Percentiles rank a stretch among this genome's conserved stretches.
Evolutionary conservation across 2,113 vertebrate species (phyloP).

Genomic region (Peromyscus polionotus): DNA sequence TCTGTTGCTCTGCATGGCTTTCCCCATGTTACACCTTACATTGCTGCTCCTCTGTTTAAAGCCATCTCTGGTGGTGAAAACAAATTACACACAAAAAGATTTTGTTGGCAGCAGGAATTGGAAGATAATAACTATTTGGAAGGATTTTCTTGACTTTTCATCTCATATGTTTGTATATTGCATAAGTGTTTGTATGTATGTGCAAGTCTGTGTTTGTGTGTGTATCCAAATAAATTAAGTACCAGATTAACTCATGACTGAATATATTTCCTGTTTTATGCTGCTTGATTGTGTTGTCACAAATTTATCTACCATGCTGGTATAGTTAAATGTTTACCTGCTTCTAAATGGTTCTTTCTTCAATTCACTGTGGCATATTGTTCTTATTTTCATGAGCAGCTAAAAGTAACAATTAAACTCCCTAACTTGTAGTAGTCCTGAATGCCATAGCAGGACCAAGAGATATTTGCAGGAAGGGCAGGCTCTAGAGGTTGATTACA

Average conservation of each 20-base stretch:
- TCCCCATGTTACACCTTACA: not conserved
- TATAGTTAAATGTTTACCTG: not conserved
- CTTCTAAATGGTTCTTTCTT: not conserved
- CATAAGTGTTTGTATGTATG: not conserved
- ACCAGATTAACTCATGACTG: not conserved
- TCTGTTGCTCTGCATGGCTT: not conserved
- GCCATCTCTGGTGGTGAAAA: not conserved
- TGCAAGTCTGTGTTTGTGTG: not conserved
- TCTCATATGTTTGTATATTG: not conserved
- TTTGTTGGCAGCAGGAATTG: conserved; percentile 21
- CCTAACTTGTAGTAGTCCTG: not conserved
- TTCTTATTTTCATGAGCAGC: not conserved
- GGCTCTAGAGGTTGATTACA: not conserved
- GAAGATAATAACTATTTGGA: conserved; percentile 3
- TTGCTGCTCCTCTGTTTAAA: not conserved
- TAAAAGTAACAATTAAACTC: not conserved
- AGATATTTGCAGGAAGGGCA: not conserved
- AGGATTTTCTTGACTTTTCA: not conserved
- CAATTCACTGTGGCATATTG: not conserved
- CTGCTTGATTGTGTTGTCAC: not conserved
- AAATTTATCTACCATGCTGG: not conserved
- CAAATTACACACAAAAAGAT: not conserved
- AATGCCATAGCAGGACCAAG: not conserved
- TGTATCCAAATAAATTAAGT: too few species aligned
- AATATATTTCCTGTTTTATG: not conserved